Evolutionary conservation across 2,113 vertebrate genomes (phyloP).

Genomic region (Dromaius novaehollandiae): DNA sequence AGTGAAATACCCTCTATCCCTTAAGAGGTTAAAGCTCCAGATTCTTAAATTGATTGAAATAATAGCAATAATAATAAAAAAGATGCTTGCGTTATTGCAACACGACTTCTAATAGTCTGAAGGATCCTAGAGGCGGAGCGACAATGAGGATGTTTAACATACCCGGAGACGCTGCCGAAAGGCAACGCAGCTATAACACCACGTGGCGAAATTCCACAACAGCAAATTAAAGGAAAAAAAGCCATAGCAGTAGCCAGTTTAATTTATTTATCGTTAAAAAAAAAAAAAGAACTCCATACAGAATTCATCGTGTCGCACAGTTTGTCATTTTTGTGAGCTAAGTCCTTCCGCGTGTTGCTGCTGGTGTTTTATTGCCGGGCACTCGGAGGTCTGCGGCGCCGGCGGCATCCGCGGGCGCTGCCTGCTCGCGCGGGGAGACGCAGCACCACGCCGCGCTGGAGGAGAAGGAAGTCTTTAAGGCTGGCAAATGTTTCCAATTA

Average conservation of each 20-base stretch:
- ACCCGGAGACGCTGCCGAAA: neutral
- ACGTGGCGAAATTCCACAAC: neutral
- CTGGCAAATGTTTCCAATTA: neutral
- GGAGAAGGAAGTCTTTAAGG: neutral
- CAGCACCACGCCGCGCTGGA: neutral
- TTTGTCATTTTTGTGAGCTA: neutral
- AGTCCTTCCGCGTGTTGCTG: neutral
- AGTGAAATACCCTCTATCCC: neutral
- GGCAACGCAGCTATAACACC: neutral
- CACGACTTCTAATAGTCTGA: neutral
- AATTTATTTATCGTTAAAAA: conserved; percentile 39
- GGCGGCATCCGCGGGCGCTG: accelerated
- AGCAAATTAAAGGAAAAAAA: neutral
- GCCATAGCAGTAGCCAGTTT: neutral
- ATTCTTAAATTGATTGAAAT: neutral
- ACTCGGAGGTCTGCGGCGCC: neutral
- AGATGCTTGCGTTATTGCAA: neutral
- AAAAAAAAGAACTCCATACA: neutral
- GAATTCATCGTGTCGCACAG: neutral
- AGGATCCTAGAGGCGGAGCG: neutral
- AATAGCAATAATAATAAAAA: neutral
- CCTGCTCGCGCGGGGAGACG: neutral
- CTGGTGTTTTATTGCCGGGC: neutral
- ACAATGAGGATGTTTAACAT: neutral
- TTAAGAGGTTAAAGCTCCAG: neutral